phyloP scores from a whole-genome alignment of 2,797 vertebrate genomes.

The Coracias cyanogaster region DNA sequence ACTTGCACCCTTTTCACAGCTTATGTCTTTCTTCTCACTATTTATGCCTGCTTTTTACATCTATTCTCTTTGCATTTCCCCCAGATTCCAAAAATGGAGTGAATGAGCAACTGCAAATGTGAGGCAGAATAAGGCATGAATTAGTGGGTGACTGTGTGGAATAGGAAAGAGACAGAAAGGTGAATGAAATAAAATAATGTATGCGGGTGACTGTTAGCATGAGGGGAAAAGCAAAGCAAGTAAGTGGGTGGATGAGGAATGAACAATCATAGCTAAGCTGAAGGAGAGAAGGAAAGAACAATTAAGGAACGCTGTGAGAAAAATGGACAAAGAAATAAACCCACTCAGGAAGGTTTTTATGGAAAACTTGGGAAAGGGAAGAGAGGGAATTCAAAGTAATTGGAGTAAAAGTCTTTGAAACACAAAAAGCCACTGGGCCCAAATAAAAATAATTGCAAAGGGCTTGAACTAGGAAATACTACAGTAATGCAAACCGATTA shows the following conservation, averaged over 20 bases:
- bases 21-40: background rate
- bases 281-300: background rate
- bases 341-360: background rate
- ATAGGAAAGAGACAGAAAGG: background rate
- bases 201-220: background rate
- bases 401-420: background rate
- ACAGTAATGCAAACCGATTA: background rate
- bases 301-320: background rate
- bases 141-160: background rate
- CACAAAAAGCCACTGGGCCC: background rate
- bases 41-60: background rate
- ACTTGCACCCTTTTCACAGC: background rate
- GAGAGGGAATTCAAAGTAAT: background rate
- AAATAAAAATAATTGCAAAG: background rate
- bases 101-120: background rate
- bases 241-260: conserved; percentile 7
- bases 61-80: background rate
- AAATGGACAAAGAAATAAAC: background rate
- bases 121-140: background rate
- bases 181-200: background rate
- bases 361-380: background rate
- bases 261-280: background rate
- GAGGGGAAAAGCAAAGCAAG: background rate
- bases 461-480: background rate
- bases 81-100: background rate